Evolutionary conservation across 2,797 vertebrate species (phyloP).

Genomic region (Argyrosomus regius): DNA sequence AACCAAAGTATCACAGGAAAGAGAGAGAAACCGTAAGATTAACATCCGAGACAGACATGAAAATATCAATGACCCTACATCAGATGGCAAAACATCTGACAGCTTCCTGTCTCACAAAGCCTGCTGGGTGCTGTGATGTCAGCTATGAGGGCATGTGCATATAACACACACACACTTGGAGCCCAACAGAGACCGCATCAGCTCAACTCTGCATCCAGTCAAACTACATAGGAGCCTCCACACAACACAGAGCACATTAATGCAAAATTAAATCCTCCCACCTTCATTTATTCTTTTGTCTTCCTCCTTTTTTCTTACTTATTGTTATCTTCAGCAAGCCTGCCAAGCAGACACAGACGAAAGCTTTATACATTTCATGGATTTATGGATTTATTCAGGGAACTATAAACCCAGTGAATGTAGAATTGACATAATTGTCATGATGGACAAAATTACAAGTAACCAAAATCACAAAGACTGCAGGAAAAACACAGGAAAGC

Average conservation of each 20-base stretch:
- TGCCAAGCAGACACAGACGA: slow-evolving; percentile 10
- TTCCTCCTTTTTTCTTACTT: slow-evolving; percentile 23
- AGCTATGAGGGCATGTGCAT: slow-evolving; percentile 19
- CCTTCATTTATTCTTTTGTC: slow-evolving; percentile 49
- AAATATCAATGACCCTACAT: slow-evolving; percentile 7
- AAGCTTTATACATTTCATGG: slow-evolving; percentile 33
- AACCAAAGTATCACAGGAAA: neutral
- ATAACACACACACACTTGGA: slow-evolving; percentile 14
- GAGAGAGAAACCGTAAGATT: neutral
- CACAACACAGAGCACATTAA: slow-evolving; percentile 20
- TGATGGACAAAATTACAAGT: slow-evolving; percentile 32
- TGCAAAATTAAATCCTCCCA: slow-evolving; percentile 61
- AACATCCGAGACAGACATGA: slow-evolving; percentile 12
- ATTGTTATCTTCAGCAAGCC: slow-evolving; percentile 41
- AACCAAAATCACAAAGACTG: slow-evolving; percentile 39
- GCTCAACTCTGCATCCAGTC: slow-evolving; percentile 33
- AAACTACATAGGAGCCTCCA: slow-evolving; percentile 17
- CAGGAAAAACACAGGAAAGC: slow-evolving; percentile 22
- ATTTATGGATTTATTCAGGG: slow-evolving; percentile 42
- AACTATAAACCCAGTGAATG: slow-evolving; percentile 26
- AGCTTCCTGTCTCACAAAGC: slow-evolving; percentile 20
- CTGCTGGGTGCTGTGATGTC: slow-evolving; percentile 44
- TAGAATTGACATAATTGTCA: slow-evolving; percentile 48
- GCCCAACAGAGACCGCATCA: slow-evolving; percentile 40
- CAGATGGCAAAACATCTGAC: slow-evolving; percentile 14